These are phyloP conservation scores for Sinonovacula constricta DNA, from an alignment of 1,140 invertebrate genomes.

Conservation along the genomic window DNA sequence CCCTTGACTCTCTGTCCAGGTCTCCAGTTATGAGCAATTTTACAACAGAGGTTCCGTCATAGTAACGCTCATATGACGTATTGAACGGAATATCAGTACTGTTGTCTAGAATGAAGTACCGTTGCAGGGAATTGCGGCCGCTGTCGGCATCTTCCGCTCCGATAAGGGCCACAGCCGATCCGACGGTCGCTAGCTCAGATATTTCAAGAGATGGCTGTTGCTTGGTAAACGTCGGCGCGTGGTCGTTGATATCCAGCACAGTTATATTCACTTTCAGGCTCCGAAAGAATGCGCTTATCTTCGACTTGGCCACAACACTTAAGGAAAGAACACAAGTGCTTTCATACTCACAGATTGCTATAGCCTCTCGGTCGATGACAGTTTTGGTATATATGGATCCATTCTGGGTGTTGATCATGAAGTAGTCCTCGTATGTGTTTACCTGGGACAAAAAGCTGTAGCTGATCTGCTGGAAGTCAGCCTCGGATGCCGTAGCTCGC, in stretches of 20 bases:
- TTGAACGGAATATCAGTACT: constrained; percentile 56
- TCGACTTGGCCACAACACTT: constrained; percentile 61
- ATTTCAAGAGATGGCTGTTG: constrained; percentile 49
- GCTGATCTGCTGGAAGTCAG: constrained; percentile 49
- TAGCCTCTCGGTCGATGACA: constrained; percentile 55
- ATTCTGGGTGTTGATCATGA: constrained; percentile 50
- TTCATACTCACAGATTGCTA: constrained; percentile 56
- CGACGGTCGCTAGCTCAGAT: constrained; percentile 58
- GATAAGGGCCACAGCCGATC: constrained; percentile 52
- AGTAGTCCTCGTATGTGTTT: constrained; percentile 49
- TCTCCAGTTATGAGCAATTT: constrained; percentile 57
- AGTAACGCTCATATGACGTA: constrained; percentile 53
- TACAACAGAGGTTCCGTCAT: constrained; percentile 62
- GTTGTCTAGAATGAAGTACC: constrained; percentile 55
- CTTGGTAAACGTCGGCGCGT: constrained; percentile 87
- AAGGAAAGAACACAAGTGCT: constrained; percentile 58
- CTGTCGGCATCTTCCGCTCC: constrained; percentile 66
- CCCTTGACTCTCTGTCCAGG: constrained; percentile 91
- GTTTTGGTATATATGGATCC: constrained; percentile 53
- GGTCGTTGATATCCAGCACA: constrained; percentile 93
- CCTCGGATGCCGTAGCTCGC: not conserved
- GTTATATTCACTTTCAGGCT: constrained; percentile 83
- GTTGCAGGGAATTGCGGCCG: constrained; percentile 61
- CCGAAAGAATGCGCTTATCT: constrained; percentile 62
- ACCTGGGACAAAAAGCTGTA: constrained; percentile 54